Conservation (phyloP, 2,113 vertebrate species). For the Heloderma charlesbogerti region DNA sequence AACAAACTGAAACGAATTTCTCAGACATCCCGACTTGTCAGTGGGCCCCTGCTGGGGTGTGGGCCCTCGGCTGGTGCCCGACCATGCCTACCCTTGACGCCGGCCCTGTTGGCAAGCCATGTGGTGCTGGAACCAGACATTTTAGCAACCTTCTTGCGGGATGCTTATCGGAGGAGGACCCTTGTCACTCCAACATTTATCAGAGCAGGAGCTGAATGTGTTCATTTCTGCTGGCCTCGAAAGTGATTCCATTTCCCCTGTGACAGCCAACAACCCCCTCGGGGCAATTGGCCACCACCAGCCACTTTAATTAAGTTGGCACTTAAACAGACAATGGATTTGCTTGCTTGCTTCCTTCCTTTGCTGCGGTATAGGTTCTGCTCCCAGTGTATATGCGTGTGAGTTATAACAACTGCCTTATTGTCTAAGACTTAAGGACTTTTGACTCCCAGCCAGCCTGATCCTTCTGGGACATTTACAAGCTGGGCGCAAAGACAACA, state of each 20-base stretch:
- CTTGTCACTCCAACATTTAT: not conserved
- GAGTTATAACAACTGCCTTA: not conserved
- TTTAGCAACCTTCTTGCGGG: no score
- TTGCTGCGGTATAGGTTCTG: not conserved
- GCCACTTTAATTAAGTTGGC: slow-evolving; percentile 22
- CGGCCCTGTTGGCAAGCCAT: not conserved
- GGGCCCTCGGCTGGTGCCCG: no score
- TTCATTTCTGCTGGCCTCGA: not conserved
- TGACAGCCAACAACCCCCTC: not conserved
- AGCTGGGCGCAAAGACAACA: not conserved
- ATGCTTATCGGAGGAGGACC: not conserved
- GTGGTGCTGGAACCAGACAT: not conserved
- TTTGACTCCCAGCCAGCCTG: not conserved
- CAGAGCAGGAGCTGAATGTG: not conserved
- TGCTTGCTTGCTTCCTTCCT: not conserved
- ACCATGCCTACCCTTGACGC: no score
- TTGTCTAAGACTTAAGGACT: not conserved
- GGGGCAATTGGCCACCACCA: not conserved
- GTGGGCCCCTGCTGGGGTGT: no score
- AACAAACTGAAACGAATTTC: no score
- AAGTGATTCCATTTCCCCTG: not conserved
- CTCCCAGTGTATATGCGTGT: not conserved
- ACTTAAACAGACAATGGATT: slow-evolving; percentile 5
- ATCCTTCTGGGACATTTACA: not conserved
- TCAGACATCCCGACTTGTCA: no score